Conservation (phyloP, 1,140 invertebrate species). For the Zophobas atratus region DNA sequence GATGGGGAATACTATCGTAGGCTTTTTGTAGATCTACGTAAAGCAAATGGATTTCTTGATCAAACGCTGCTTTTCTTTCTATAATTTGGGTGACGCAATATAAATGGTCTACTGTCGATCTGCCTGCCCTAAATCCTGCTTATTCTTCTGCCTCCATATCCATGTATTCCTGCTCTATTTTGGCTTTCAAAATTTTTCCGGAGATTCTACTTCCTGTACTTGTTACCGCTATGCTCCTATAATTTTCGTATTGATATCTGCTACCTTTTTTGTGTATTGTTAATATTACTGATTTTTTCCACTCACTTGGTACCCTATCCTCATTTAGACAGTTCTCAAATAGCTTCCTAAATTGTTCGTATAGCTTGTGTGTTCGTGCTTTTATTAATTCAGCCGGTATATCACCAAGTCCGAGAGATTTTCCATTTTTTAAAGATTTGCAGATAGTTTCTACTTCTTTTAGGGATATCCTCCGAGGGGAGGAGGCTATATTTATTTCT, state of each 20-base stretch:
- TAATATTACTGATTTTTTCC: conserved; percentile 25
- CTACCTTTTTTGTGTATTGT: conserved; percentile 33
- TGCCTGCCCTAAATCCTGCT: conserved; percentile 38
- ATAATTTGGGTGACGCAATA: no score
- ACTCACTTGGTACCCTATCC: conserved; percentile 18
- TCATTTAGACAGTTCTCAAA: conserved; percentile 29
- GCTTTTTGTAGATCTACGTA: no score
- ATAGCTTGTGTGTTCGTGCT: conserved; percentile 4
- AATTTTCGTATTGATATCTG: conserved; percentile 24
- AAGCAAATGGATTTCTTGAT: no score
- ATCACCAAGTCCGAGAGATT: conserved; percentile 15
- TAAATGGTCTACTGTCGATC: no score
- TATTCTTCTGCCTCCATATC: conserved; percentile 29
- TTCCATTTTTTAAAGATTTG: conserved; percentile 25
- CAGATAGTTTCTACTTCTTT: conserved; percentile 12
- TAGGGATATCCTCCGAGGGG: conserved; percentile 10
- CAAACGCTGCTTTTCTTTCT: no score
- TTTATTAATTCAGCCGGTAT: conserved; percentile 21
- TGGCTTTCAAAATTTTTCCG: conserved; percentile 27
- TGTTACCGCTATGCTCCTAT: conserved; percentile 31
- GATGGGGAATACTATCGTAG: no score
- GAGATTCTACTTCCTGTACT: conserved; percentile 36
- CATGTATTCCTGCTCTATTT: no score
- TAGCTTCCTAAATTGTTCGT: neutral
- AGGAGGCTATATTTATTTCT: neutral